Evolutionary conservation across 2,888 invertebrate species (phyloP), one percentile per base, ranked within the genome.

Genomic region (Phragmatobia fuliginosa): DNA sequence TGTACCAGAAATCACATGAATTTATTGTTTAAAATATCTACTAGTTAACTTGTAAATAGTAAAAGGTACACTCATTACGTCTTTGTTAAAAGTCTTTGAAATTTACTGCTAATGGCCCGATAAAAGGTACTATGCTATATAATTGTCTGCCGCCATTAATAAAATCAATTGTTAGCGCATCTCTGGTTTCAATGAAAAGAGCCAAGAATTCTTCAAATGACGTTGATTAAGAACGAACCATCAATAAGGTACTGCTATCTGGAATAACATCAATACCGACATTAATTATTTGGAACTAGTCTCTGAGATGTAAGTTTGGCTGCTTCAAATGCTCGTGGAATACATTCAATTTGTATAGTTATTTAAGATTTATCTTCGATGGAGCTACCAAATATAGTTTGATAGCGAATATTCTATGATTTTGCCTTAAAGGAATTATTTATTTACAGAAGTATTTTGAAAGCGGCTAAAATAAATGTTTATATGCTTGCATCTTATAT

Each of bases 161-260:
- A 77, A 79, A 76, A 76, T 62, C 78, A 74, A 81, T 82, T 82
- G 79, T 79, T 78, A 72, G 73, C 68, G 72, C 74, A 73, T 77
- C 75, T 75, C 52, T 72, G 76, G 73, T 74, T 75, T 70, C 62
- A 79, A 78, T 81, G 76, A 77, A 84, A 77, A 80, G 80, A 79
- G 81, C 80, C 83, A 75, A 81, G 85, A 85, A 86, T 87, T 83
- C 84, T 83, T 83, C 83, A 80, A 77, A 81, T 66, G 90, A 91
- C 92, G 83, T 91, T 92, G 94, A 94, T 91, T 89, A 90, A 94
- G 88, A 87, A 88, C 85, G 82, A 81, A 83, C 84, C 90, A 93
- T 93, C 91, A 92, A 93, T 92, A 71, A 56, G 90, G 88, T 87
- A 85, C 85, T 85, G 78, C 84, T 85, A 90, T 90, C 90, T 86